These are phyloP conservation scores for Bursaphelenchus mucronatus DNA, from an alignment of 1,140 invertebrate species.

Conservation along the genomic window DNA sequence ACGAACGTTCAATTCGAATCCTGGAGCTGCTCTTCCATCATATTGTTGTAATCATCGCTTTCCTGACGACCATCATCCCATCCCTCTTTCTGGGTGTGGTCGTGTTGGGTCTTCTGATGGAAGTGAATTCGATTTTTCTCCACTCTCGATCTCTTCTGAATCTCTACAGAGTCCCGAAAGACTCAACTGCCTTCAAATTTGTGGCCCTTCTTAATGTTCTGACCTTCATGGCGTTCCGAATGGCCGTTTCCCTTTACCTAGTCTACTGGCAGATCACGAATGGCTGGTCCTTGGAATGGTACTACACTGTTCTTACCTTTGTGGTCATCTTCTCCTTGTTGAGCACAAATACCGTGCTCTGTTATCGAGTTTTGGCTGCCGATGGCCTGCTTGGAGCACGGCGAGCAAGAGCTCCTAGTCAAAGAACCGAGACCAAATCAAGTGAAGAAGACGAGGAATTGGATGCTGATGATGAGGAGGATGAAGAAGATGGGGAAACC, in stretches of 20 bases:
- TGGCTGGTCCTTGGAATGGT: conserved; percentile 30
- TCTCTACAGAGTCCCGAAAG: conserved; percentile 51
- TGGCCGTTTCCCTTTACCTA: conserved; percentile 51
- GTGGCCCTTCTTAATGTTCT: conserved; percentile 55
- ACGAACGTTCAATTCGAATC: conserved; percentile 56
- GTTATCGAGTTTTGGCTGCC: conserved; percentile 57
- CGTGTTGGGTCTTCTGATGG: conserved; percentile 56
- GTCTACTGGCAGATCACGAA: conserved; percentile 51
- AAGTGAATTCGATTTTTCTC: conserved; percentile 56
- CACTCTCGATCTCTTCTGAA: conserved; percentile 55
- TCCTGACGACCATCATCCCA: conserved; percentile 42
- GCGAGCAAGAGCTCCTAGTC: neutral
- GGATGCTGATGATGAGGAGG: conserved; percentile 8
- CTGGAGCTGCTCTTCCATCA: conserved; percentile 59
- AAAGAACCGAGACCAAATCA: neutral
- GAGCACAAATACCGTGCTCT: conserved; percentile 54
- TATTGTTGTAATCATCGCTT: conserved; percentile 53
- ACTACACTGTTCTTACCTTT: conserved; percentile 37
- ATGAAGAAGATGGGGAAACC: conserved; percentile 4
- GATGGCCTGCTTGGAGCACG: conserved; percentile 54
- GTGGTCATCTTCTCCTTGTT: conserved; percentile 40
- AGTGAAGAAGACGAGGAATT: conserved; percentile 6
- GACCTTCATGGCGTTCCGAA: conserved; percentile 56
- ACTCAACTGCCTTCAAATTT: conserved; percentile 53
- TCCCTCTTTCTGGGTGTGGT: conserved; percentile 51